These are phyloP conservation scores for Xylocampa areola DNA, from an alignment of 2,888 invertebrate species.

Conservation along the genomic window DNA sequence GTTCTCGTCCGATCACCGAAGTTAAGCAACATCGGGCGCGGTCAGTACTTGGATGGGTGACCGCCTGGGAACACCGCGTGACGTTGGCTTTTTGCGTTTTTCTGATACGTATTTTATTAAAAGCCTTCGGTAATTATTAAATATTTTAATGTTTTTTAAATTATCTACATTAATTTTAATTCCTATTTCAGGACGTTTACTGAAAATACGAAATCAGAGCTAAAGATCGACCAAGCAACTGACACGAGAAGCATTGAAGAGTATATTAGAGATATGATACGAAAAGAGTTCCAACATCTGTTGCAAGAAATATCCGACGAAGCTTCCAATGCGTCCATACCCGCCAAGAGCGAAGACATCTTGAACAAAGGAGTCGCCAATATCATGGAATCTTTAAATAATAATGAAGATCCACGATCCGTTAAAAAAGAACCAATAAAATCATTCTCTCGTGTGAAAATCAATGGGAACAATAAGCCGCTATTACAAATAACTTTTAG, in stretches of 20 bases:
- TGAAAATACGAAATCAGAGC: slow-evolving; percentile 57
- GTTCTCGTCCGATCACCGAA: slow-evolving; percentile 87
- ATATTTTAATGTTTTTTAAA: background rate
- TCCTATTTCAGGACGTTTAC: slow-evolving; percentile 56
- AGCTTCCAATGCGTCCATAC: slow-evolving; percentile 49
- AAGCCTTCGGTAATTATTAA: too few species aligned
- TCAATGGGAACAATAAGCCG: slow-evolving; percentile 85
- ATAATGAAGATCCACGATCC: slow-evolving; percentile 58
- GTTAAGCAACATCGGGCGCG: slow-evolving; percentile 85
- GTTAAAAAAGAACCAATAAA: slow-evolving; percentile 69
- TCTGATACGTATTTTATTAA: too few species aligned
- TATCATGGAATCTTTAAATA: slow-evolving; percentile 75
- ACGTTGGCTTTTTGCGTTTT: slow-evolving; percentile 76
- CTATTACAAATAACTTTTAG: slow-evolving; percentile 82
- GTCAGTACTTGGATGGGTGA: slow-evolving; percentile 84
- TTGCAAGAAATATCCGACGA: slow-evolving; percentile 77
- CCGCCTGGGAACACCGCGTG: slow-evolving; percentile 79
- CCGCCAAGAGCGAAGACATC: slow-evolving; percentile 70
- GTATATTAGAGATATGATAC: slow-evolving; percentile 81
- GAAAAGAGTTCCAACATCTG: slow-evolving; percentile 80
- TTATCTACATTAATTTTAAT: background rate
- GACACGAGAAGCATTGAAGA: slow-evolving; percentile 84
- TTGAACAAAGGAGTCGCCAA: slow-evolving; percentile 79
- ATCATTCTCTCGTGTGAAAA: slow-evolving; percentile 82
- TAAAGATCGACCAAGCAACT: slow-evolving; percentile 79